These are phyloP conservation scores for Platyrinchus mystaceus DNA, from an alignment of 2,797 vertebrate genomes.

Conservation along the genomic window DNA sequence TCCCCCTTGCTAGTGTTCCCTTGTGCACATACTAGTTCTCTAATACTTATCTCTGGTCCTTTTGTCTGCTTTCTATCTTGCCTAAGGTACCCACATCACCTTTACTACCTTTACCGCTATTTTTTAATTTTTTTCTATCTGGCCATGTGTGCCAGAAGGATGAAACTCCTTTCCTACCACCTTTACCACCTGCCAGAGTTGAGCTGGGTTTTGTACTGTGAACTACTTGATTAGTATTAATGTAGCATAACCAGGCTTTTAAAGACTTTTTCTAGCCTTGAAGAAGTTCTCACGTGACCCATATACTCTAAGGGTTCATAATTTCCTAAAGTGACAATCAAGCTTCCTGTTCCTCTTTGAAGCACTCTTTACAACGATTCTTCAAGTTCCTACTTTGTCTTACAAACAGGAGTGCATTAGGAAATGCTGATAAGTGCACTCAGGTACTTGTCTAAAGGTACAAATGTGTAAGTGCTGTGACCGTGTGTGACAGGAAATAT, in stretches of 20 bases:
- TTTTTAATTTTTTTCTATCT: background rate
- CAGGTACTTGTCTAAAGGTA: background rate
- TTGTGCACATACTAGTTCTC: background rate
- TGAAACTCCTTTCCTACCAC: background rate
- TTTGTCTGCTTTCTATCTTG: background rate
- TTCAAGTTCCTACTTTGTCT: slow-evolving; percentile 22
- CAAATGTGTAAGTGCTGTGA: background rate
- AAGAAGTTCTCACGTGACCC: background rate
- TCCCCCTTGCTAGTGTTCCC: background rate
- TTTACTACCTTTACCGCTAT: background rate
- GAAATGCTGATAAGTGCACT: slow-evolving; percentile 20
- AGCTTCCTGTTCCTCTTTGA: slow-evolving; percentile 30
- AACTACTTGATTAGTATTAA: background rate
- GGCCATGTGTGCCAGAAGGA: background rate
- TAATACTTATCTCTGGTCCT: background rate
- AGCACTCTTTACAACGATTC: background rate
- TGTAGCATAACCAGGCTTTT: background rate
- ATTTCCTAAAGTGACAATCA: slow-evolving; percentile 39
- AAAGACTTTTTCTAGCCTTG: background rate
- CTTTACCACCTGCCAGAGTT: background rate
- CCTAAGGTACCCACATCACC: background rate
- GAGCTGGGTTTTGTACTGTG: background rate
- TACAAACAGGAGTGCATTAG: background rate
- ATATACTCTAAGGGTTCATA: background rate
- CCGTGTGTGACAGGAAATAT: background rate